Evolutionary conservation across 2,888 invertebrate species (phyloP), one percentile per base, ranked within the genome.

Genomic region (Synanthedon vespiformis): DNA sequence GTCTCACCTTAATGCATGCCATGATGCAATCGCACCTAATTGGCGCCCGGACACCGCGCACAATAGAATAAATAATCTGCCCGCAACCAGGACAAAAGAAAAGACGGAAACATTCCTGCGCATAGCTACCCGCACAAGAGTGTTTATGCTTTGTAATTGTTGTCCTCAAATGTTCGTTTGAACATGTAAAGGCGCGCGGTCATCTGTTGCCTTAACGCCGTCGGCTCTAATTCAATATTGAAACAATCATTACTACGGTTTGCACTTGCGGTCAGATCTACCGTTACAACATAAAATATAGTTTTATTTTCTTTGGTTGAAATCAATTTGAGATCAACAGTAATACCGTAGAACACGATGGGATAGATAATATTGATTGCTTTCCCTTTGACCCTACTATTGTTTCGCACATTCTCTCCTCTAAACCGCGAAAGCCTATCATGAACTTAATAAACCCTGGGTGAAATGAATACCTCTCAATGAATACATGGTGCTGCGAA

Each of bases 301-400:
- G 70, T 73, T 72, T 78, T 75, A 83, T 82, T 77, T 73, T 68
- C 72, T 65, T 68, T 64, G 67, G 70, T 70, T 67, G 63, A 74
- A 80, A 79, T 82, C 78, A 77, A 83, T 80, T 79, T 74, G 61
- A 69, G 72, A 68, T 65, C 65, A 68, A 64, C 60, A 65, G 77
- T 69, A 74, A 74, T 77, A 78, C 78, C 72, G 68, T 65, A 75
- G 69, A 74, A 72, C 14, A 16, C 70, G 74, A 67, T 68, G 62
- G 70, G 76, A 75, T 77, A 67, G 60, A 62, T 73, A 76, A 72
- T 81, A 79, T 77, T 81, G 80, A 81, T 81, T 77, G 70, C 61
- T 68, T 72, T 68, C 69, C 70, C 72, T 74, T 74, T 65, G 72
- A 64, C 63, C 58, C 60, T 61, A 63, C 73, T 64, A 79, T 82